phyloP scores from a whole-genome alignment of 2,113 vertebrate species.

The Lontra canadensis region DNA sequence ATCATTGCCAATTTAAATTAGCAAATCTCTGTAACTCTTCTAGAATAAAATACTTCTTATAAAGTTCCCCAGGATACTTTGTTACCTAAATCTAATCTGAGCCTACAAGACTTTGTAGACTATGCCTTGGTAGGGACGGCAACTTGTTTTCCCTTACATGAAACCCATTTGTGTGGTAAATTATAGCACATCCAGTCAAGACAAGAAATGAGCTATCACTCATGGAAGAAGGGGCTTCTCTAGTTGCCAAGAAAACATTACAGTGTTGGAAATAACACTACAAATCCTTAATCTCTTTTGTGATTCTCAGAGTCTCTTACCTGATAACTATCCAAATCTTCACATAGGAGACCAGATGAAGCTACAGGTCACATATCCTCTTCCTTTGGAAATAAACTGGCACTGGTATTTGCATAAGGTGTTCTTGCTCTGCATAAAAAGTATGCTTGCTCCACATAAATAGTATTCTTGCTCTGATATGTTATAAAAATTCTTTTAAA shows the following conservation, averaged over 20 bases:
- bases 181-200: background rate
- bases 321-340: background rate
- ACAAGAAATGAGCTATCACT: background rate
- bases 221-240: background rate
- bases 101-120: no score
- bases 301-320: background rate
- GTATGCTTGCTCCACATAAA: background rate
- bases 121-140: background rate
- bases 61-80: background rate
- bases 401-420: background rate
- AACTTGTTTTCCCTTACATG: background rate
- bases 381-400: background rate
- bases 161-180: background rate
- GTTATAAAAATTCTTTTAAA: background rate
- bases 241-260: background rate
- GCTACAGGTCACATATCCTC: background rate
- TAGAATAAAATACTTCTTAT: background rate
- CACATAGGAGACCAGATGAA: background rate
- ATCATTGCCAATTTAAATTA: background rate
- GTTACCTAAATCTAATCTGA: background rate
- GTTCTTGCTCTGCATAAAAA: background rate
- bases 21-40: background rate
- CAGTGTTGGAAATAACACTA: background rate
- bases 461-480: background rate
- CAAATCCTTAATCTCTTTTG: background rate